phyloP scores from a whole-genome alignment of 1,140 invertebrate species.

The Potamilus streckersoni region DNA sequence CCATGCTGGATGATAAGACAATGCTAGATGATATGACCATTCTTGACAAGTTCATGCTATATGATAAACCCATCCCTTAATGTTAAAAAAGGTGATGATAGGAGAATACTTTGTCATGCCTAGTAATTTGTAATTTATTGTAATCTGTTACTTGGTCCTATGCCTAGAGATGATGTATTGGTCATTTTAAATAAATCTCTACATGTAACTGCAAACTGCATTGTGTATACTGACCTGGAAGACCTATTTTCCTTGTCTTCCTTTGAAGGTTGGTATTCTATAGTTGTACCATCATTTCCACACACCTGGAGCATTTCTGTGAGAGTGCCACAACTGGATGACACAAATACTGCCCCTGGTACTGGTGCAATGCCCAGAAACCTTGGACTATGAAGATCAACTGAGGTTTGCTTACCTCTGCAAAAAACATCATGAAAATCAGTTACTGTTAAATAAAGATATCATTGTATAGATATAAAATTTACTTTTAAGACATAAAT shows the following conservation, averaged over 20 bases:
- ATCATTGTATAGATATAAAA: not conserved
- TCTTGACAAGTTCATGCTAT: too few relatives aligned
- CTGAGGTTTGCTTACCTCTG: conserved; percentile 62
- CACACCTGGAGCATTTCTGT: conserved; percentile 51
- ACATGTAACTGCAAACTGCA: too few relatives aligned
- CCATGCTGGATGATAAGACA: too few relatives aligned
- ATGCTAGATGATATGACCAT: too few relatives aligned
- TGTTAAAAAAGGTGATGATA: too few relatives aligned
- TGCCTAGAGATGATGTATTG: too few relatives aligned
- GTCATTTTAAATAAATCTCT: too few relatives aligned
- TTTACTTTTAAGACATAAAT: conserved; percentile 1
- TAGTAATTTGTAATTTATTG: too few relatives aligned
- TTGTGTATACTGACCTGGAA: too few relatives aligned
- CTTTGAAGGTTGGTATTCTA: conserved; percentile 23
- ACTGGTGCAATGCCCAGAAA: conserved; percentile 71
- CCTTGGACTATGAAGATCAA: conserved; percentile 73
- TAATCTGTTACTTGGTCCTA: too few relatives aligned
- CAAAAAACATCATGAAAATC: conserved; percentile 16
- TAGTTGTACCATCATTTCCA: conserved; percentile 44
- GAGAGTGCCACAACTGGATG: conserved; percentile 66
- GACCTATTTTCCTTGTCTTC: conserved; percentile 47
- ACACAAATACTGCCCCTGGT: conserved; percentile 69
- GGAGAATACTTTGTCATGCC: too few relatives aligned
- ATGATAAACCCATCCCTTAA: too few relatives aligned
- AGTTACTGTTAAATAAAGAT: not conserved